phyloP scores from a whole-genome alignment of 2,797 vertebrate genomes.

The Falco cherrug region DNA sequence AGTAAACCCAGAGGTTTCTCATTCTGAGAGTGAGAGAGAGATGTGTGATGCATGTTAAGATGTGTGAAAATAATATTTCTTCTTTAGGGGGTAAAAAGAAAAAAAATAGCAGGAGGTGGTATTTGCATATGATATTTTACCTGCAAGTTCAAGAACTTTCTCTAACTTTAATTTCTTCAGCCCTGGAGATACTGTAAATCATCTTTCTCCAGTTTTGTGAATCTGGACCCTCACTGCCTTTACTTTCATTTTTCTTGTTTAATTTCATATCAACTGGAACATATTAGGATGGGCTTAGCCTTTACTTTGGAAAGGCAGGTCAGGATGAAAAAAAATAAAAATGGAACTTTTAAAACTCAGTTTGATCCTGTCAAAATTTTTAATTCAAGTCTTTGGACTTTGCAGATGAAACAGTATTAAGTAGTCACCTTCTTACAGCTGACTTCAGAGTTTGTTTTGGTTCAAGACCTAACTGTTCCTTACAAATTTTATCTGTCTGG shows the following conservation, averaged over 20 bases:
- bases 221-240: neutral
- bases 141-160: neutral
- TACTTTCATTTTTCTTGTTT: conserved; percentile 25
- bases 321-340: neutral
- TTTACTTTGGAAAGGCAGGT: neutral
- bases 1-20: neutral
- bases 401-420: neutral
- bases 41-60: neutral
- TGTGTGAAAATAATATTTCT: neutral
- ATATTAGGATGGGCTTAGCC: neutral
- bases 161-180: conserved; percentile 12
- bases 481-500: neutral
- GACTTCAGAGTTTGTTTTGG: neutral
- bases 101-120: neutral
- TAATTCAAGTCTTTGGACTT: neutral
- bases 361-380: neutral
- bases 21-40: neutral
- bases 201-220: neutral
- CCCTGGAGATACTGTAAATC: neutral
- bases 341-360: neutral
- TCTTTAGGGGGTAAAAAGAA: neutral
- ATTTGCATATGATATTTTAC: neutral
- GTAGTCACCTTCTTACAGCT: neutral
- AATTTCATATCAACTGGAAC: conserved; percentile 20
- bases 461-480: neutral